Base-by-base conservation (phyloP, 2,113 vertebrate species). In the Nothobranchius furzeri region DNA sequence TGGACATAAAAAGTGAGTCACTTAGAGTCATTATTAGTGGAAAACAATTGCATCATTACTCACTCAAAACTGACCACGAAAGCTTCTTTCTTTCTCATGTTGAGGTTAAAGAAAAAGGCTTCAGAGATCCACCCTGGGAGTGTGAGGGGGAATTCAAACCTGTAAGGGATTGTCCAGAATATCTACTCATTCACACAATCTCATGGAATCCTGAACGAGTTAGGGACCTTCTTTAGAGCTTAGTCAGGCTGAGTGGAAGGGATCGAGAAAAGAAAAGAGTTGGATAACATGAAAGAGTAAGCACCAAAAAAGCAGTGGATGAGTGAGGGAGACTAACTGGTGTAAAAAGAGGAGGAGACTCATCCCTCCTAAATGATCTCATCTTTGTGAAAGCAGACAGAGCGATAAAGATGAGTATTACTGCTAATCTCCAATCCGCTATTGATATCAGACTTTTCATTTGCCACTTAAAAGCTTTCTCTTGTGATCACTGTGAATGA, bases 401-500 rank as follows among this genome's bases (percentile, higher is more conserved):
- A 79, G 59, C 82, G 85, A 82, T 57, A 75, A 83, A 81, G 84
- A 87, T 58, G 78, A 87, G 85, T 70, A 88, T 90, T 92, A 87
- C 66, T 35, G 75, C 85, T 90, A 93, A 93, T 93, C 88, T 91
- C 84, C 63, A 67, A 84, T 81, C 86, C 75, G 60, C 75, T 86
- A 84, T 86, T 85, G 80, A 90, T 87, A 79, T 84, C 87, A 78
- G 82, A 85, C 72, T 87, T 88, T 50, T 88, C 75, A 83, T 45
- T 85, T 80, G 80, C 73, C 74, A 73, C 74, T 71, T 75, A 90
- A 87, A 89, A 79, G 69, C 71, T 88, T 64, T 45, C 66, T 77
- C 76, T 64, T 89, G 83, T 91, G 87, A 92, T 91, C 89, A 84
- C 37, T 1, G 60, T 53, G 66, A 81, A 79, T 73, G 79, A 85